These are phyloP conservation scores for Neolamprologus modestus DNA, from an alignment of 2,113 vertebrate genomes.

Conservation along the genomic window DNA sequence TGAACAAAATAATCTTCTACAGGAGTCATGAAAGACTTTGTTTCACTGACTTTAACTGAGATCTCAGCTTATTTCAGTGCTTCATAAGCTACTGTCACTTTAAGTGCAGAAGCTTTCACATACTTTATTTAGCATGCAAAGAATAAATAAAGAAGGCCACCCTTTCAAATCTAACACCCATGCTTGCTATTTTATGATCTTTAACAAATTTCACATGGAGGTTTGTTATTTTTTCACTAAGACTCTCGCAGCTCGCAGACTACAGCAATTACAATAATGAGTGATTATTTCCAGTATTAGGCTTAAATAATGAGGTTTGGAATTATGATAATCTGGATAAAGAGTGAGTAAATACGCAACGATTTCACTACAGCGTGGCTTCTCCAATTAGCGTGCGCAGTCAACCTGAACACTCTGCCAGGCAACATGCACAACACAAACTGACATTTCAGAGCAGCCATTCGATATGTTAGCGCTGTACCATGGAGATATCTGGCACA, in stretches of 20 bases:
- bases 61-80: neutral
- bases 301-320: neutral
- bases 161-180: neutral
- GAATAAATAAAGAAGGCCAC: neutral
- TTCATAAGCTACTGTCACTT: neutral
- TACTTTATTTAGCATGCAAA: neutral
- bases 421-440: slow-evolving; percentile 29
- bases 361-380: neutral
- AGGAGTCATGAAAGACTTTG: neutral
- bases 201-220: neutral
- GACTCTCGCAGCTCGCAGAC: neutral
- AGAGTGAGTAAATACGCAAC: slow-evolving; percentile 6
- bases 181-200: neutral
- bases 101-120: neutral
- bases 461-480: neutral
- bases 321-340: slow-evolving; percentile 11
- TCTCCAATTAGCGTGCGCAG: slow-evolving; percentile 7
- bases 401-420: slow-evolving; percentile 17
- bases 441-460: slow-evolving; percentile 32
- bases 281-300: neutral
- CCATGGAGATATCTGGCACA: slow-evolving; percentile 22
- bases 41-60: neutral
- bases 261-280: neutral
- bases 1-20: neutral
- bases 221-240: neutral